Conservation (phyloP, 23 tunicate genomes). For the Clavelina lepadiformis region DNA sequence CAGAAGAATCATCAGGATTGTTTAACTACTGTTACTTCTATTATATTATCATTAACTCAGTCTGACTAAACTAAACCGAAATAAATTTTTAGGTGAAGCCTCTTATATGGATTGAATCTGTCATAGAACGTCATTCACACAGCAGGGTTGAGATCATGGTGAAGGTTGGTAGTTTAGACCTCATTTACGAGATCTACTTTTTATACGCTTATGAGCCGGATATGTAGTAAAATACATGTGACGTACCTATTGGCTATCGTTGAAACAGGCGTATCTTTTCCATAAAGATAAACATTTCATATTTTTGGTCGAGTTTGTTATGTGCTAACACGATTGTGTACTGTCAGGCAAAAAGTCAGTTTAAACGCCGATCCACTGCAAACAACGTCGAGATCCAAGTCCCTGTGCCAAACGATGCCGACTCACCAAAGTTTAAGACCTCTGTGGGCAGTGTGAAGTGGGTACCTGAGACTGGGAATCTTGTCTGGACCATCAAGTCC, state of each 20-base stretch:
- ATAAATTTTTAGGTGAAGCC: slow-evolving; percentile 84
- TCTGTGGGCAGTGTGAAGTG: slow-evolving; percentile 95
- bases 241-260: too few species aligned
- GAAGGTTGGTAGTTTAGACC: too few species aligned
- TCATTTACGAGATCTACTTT: too few species aligned
- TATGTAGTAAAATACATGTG: too few species aligned
- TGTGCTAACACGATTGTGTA: neutral
- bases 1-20: too few species aligned
- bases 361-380: slow-evolving; percentile 94
- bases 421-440: slow-evolving; percentile 92
- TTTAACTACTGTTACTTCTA: too few species aligned
- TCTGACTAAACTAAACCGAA: neutral
- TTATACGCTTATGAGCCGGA: too few species aligned
- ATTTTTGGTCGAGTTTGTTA: too few species aligned
- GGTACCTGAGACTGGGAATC: slow-evolving; percentile 73
- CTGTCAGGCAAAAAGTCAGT: slow-evolving; percentile 97
- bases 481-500: slow-evolving; percentile 88
- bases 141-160: slow-evolving; percentile 97
- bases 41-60: neutral
- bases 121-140: slow-evolving; percentile 92
- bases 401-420: slow-evolving; percentile 95
- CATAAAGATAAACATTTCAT: too few species aligned
- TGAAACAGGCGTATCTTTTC: too few species aligned
- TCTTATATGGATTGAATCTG: slow-evolving; percentile 94
- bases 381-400: slow-evolving; percentile 93